Evolutionary conservation across 2,797 vertebrate species (phyloP).

Genomic region (Sciurus vulgaris): DNA sequence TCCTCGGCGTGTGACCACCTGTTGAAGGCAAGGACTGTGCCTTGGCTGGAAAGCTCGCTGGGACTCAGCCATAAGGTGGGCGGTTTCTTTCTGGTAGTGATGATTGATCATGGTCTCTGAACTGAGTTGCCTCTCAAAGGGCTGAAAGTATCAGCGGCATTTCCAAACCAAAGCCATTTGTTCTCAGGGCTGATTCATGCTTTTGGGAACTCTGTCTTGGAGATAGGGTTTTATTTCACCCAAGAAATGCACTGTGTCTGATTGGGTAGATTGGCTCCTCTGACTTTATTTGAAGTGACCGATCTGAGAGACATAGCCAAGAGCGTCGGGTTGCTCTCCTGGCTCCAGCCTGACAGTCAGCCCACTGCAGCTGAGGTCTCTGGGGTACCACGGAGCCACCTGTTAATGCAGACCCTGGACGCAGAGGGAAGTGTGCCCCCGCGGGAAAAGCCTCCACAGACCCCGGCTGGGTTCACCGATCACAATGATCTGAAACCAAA

Average conservation of each 20-base stretch:
- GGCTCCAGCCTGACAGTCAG: not conserved
- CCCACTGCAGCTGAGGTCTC: not conserved
- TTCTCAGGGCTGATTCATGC: slow-evolving; percentile 33
- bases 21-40: slow-evolving; percentile 21
- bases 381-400: not conserved
- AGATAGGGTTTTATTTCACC: slow-evolving; percentile 55
- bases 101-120: slow-evolving; percentile 62
- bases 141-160: not conserved
- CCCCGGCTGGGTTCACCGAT: not conserved
- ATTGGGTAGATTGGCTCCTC: slow-evolving; percentile 50
- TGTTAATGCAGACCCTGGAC: not conserved
- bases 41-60: not conserved
- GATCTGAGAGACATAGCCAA: slow-evolving; percentile 15
- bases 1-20: not conserved
- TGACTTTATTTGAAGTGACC: slow-evolving; percentile 56
- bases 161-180: slow-evolving; percentile 65
- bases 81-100: slow-evolving; percentile 48
- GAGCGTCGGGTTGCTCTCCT: not conserved
- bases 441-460: not conserved
- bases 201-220: slow-evolving; percentile 43
- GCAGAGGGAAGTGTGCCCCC: slow-evolving; percentile 6
- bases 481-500: slow-evolving; percentile 73
- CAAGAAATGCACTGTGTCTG: slow-evolving; percentile 51
- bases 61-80: not conserved
- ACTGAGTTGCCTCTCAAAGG: slow-evolving; percentile 58